A percentile compares a stretch with the other conserved stretches of the same genome.
These are phyloP conservation scores for Poecilus cupreus DNA, from an alignment of 2,888 invertebrate species.

Conservation along the genomic window DNA sequence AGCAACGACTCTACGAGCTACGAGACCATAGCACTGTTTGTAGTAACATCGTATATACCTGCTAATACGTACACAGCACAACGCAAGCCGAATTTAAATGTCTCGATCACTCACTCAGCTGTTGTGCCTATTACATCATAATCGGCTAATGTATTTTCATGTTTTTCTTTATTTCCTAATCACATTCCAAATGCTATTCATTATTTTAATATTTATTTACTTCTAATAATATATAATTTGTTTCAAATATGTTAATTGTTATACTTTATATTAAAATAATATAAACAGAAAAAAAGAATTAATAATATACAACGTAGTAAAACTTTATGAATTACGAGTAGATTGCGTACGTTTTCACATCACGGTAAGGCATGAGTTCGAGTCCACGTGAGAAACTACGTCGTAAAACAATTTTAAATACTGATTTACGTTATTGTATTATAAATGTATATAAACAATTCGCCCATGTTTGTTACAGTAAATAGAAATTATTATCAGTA, in stretches of 20 bases:
- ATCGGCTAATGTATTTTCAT: not conserved
- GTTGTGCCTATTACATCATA: conserved; percentile 32
- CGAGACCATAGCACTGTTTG: not conserved
- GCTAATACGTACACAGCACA: not conserved
- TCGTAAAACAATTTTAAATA: conserved; percentile 44
- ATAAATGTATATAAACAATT: conserved; percentile 7
- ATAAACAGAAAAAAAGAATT: not conserved
- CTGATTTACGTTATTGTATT: not conserved
- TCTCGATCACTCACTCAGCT: conserved; percentile 27
- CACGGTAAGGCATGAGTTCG: not conserved
- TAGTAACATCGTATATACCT: not conserved
- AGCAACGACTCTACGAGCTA: too few species aligned
- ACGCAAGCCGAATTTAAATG: conserved; percentile 37
- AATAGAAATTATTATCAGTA: conserved; percentile 16
- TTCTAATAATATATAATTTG: not conserved
- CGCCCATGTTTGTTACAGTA: not conserved
- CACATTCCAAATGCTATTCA: not conserved
- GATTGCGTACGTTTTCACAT: not conserved
- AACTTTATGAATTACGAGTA: not conserved
- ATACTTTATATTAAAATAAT: not conserved
- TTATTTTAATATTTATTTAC: not conserved
- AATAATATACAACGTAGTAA: not conserved
- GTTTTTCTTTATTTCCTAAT: too few species aligned
- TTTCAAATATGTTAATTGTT: not conserved
- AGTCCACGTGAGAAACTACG: conserved; percentile 42